phyloP scores from a whole-genome alignment of 1,140 invertebrate genomes.

The Drosophila melanica region DNA sequence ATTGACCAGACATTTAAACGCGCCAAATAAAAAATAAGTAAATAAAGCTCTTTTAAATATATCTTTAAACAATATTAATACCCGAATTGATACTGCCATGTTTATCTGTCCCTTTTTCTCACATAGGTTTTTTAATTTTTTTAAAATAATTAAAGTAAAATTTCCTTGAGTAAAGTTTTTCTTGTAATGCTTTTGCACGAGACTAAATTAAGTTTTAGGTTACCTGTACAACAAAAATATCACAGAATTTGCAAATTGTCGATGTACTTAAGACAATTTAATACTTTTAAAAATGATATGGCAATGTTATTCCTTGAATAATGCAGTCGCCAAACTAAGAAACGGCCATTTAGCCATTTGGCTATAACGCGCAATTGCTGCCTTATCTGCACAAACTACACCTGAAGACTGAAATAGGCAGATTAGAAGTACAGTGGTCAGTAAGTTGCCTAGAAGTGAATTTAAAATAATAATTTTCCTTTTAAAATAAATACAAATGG shows the following conservation, averaged over 20 bases:
- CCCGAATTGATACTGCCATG: too few species aligned
- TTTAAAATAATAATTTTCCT: slow-evolving; percentile 7
- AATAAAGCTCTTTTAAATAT: too few species aligned
- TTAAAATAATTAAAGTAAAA: too few species aligned
- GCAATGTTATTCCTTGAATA: slow-evolving; percentile 1
- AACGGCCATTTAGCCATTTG: neutral
- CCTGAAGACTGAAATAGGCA: neutral
- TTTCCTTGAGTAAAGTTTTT: too few species aligned
- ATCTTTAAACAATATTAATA: too few species aligned
- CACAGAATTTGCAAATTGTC: too few species aligned
- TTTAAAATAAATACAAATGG: neutral
- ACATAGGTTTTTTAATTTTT: too few species aligned
- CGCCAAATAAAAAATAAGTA: neutral
- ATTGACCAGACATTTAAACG: neutral
- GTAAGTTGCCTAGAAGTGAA: neutral
- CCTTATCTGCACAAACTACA: neutral
- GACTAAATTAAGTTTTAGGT: too few species aligned
- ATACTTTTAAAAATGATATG: neutral
- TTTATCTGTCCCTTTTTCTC: too few species aligned
- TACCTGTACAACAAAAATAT: too few species aligned
- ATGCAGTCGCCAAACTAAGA: slow-evolving; percentile 1
- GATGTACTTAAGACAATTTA: too few species aligned
- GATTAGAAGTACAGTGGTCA: neutral
- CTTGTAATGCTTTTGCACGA: too few species aligned
- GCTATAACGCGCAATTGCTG: neutral